These are phyloP conservation scores for Cebus imitator DNA, from an alignment of 2,113 vertebrate genomes.

Conservation along the genomic window DNA sequence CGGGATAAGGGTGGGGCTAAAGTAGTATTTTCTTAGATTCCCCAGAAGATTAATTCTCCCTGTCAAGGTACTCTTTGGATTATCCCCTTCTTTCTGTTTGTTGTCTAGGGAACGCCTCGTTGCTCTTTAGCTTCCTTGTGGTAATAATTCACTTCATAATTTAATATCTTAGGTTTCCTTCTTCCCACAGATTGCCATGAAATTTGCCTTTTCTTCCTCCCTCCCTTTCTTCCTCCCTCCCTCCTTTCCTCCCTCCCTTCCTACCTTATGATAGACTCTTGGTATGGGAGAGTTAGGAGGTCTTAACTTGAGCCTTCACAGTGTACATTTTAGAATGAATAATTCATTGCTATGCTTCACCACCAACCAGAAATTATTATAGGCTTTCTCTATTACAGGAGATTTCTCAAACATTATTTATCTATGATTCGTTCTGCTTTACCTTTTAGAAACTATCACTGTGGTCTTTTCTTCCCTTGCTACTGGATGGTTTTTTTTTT, in stretches of 20 bases:
- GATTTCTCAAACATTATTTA: not conserved
- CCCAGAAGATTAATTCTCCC: not conserved
- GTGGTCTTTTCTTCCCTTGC: not conserved
- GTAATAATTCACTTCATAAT: not conserved
- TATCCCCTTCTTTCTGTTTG: not conserved
- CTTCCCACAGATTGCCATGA: not conserved
- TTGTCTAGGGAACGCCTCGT: not conserved
- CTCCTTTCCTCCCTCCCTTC: fast-evolving
- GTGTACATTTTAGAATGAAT: not conserved
- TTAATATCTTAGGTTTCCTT: not conserved
- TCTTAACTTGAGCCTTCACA: not conserved
- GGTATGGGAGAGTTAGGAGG: not conserved
- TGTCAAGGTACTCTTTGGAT: not conserved
- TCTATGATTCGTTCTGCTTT: not conserved
- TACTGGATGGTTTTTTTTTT: too few relatives aligned
- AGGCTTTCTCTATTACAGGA: not conserved
- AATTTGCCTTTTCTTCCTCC: not conserved
- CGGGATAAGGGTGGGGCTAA: not conserved
- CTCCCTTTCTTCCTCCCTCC: fast-evolving
- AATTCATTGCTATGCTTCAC: not conserved
- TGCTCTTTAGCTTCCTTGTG: not conserved
- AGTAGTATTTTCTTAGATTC: not conserved
- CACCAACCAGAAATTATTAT: not conserved
- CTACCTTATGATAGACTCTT: not conserved
- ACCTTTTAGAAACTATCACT: constrained; percentile 33